These are phyloP conservation scores for Caradrina kadenii DNA, from an alignment of 2,888 invertebrate genomes.

Conservation along the genomic window DNA sequence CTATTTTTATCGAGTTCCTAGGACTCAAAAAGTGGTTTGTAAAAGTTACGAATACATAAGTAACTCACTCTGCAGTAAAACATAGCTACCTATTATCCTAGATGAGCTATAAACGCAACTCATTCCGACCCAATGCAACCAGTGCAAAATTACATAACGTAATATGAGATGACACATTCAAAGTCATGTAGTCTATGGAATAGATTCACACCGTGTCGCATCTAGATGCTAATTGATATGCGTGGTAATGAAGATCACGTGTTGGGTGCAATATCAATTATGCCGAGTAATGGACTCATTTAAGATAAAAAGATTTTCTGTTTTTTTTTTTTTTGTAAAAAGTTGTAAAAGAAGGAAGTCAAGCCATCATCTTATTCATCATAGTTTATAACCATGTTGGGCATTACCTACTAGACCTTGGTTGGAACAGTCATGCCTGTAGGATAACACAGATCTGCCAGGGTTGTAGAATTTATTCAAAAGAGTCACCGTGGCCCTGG, in stretches of 20 bases:
- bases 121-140: background rate
- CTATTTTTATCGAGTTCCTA: no score
- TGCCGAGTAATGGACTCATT: background rate
- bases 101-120: background rate
- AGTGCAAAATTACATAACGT: constrained; percentile 20
- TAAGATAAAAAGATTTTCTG: no score
- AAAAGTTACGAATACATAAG: no score
- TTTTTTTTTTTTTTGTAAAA: background rate
- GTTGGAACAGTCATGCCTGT: no score
- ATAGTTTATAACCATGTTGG: no score
- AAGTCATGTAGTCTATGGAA: constrained; percentile 10
- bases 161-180: constrained; percentile 18
- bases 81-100: background rate
- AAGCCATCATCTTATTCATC: background rate
- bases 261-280: background rate
- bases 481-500: no score
- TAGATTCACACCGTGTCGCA: constrained; percentile 1
- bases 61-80: no score
- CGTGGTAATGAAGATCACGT: constrained; percentile 14
- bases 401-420: no score
- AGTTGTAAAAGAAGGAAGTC: background rate
- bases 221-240: constrained; percentile 20
- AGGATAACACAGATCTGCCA: no score
- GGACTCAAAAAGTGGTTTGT: no score
- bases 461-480: no score